phyloP scores from a whole-genome alignment of 2,797 vertebrate species.

The Manis crassicaudata region DNA sequence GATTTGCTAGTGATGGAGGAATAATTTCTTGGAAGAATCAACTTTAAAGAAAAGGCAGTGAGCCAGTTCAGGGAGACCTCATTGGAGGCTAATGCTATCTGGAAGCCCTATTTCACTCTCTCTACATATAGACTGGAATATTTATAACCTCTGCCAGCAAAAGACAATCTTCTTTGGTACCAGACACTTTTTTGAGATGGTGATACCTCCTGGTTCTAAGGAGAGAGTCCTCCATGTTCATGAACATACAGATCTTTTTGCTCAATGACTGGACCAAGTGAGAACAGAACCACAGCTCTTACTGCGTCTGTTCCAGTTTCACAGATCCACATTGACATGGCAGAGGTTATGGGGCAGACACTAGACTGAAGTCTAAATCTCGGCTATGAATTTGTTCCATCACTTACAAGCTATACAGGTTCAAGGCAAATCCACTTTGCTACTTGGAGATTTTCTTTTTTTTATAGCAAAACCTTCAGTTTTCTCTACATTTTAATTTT shows the following conservation, averaged over 20 bases:
- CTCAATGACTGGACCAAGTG: neutral
- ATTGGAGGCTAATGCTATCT: neutral
- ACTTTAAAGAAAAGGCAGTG: neutral
- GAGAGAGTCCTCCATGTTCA: neutral
- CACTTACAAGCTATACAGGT: neutral
- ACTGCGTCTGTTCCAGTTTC: neutral
- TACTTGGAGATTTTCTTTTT: neutral
- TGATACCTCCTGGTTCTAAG: neutral
- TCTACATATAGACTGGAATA: neutral
- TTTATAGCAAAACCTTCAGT: neutral
- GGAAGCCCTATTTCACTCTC: neutral
- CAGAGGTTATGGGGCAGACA: neutral
- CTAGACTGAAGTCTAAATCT: neutral
- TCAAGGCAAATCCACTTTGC: neutral
- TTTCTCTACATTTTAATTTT: neutral
- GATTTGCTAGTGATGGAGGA: neutral
- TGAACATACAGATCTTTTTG: neutral
- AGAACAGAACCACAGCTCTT: neutral
- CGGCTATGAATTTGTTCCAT: neutral
- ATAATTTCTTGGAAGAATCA: neutral
- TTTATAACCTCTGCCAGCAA: neutral
- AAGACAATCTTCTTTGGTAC: neutral
- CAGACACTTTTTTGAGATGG: neutral
- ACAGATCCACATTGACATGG: neutral
- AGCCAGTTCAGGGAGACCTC: neutral